Evolutionary conservation across 1,140 invertebrate species (phyloP), one percentile per base, ranked within the genome.

Genomic region (Neodiprion virginianus): DNA sequence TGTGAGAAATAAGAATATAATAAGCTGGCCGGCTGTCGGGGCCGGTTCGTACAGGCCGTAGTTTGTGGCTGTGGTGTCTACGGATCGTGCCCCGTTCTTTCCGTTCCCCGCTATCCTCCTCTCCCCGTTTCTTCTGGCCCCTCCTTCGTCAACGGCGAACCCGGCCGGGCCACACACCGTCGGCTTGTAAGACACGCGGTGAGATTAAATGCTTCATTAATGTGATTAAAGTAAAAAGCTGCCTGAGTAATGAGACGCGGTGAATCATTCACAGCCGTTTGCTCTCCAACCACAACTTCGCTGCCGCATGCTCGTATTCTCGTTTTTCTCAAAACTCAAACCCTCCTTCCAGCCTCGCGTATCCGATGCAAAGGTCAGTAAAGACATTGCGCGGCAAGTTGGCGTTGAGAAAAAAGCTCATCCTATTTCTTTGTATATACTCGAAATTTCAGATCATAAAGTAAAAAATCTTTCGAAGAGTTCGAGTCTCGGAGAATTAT

Each of bases 181-280:
- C 83, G 81, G 84, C 84, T 85, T 85, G 86, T 87, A 87, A 88
- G 86, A 86, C 87, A 87, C 81, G 84, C 84, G 80, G 86, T 70
- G 83, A 86, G 86, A 88, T 87, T 87, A 87, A 88, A 87, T 86
- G 85, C 85, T 88, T 88, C 87, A 87, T 88, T 88, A 87, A 88
- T 87, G 85, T 87, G 86, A 88, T 88, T 88, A 87, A 88, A 87
- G 87, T 85, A 88, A 87, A 88, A 88, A 88, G 84, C 85, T 86
- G 84, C 77, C 77, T 85, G 86, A 88, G 81, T 87, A 88, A 87
- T 86, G 86, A 86, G 85, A 69, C 75, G 72, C 78, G 79, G 77
- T 87, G 83, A 87, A 87, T 87, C 84, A 87, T 85, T 79, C 79
- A 75, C 76, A 77, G 77, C 76, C 75, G 74, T 71, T 12, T 9